Percentiles rank a stretch among this genome's conserved stretches.
These are phyloP conservation scores for Phaedon cochleariae DNA, from an alignment of 2,888 invertebrate genomes.

Conservation along the genomic window DNA sequence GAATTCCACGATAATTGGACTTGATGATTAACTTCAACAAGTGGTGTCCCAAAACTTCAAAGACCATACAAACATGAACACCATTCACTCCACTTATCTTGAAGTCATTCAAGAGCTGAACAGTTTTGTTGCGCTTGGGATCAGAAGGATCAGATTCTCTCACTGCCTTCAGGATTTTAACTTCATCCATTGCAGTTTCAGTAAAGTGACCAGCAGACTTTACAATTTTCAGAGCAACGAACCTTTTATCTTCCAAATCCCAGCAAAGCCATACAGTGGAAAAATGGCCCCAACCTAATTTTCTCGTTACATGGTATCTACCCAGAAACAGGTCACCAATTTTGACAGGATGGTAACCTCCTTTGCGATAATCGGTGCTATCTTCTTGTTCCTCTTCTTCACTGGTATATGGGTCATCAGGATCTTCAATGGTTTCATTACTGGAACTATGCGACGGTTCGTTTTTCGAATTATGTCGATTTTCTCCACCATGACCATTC, in stretches of 20 bases:
- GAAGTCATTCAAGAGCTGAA: conserved; percentile 97
- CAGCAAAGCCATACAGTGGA: conserved; percentile 99
- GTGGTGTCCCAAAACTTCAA: conserved; percentile 98
- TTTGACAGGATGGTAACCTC: conserved; percentile 98
- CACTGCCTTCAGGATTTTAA: conserved; percentile 95
- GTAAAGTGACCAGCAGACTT: conserved; percentile 99
- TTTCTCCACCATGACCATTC: conserved; percentile 65
- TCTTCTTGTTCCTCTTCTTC: conserved; percentile 99
- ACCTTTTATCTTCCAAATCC: conserved; percentile 94
- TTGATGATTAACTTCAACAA: conserved; percentile 97
- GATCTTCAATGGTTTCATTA: conserved; percentile 80
- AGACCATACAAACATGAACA: conserved; percentile 98
- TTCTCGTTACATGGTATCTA: conserved; percentile 96
- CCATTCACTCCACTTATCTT: conserved; percentile 98
- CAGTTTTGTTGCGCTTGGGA: conserved; percentile 94
- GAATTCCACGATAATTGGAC: conserved; percentile 98
- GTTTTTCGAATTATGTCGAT: conserved; percentile 64
- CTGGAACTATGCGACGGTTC: conserved; percentile 83
- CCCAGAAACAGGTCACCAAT: conserved; percentile 93
- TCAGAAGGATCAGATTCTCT: conserved; percentile 92
- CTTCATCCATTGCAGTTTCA: conserved; percentile 99
- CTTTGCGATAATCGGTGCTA: conserved; percentile 95
- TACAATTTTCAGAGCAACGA: conserved; percentile 98
- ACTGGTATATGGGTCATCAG: conserved; percentile 77
- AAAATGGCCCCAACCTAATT: conserved; percentile 99